phyloP scores from a whole-genome alignment of 2,113 vertebrate genomes.

The Ia io region DNA sequence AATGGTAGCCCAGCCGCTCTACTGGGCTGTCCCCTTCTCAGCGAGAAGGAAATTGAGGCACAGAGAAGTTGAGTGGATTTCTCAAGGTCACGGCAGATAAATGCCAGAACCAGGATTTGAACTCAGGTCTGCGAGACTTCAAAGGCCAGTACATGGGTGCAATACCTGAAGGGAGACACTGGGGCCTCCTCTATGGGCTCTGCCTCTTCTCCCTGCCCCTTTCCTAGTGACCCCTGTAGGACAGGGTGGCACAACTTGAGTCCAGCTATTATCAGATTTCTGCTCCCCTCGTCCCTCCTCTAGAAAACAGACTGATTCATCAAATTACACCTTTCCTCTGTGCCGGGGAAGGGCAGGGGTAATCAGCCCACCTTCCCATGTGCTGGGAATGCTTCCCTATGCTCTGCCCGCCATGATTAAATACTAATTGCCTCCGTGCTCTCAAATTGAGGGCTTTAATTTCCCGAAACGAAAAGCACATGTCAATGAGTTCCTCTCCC shows the following conservation, averaged over 20 bases:
- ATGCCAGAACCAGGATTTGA: neutral
- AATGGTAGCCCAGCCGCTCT: neutral
- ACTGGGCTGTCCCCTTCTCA: neutral
- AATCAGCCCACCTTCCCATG: constrained; percentile 64
- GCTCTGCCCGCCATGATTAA: constrained; percentile 81
- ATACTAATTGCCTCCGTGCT: constrained; percentile 77
- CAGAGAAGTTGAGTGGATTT: neutral
- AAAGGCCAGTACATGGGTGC: neutral
- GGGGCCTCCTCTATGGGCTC: too few relatives aligned
- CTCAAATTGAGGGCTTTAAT: constrained; percentile 82
- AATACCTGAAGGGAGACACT: neutral
- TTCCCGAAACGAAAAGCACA: constrained; percentile 76
- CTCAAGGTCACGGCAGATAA: neutral
- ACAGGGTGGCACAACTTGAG: constrained; percentile 58
- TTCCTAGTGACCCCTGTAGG: neutral
- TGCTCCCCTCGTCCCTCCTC: constrained; percentile 49
- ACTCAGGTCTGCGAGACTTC: neutral
- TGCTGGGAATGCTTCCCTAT: neutral
- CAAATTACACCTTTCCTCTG: constrained; percentile 80
- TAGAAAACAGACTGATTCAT: constrained; percentile 78
- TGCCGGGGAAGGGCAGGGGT: constrained; percentile 56
- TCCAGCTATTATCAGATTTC: constrained; percentile 72
- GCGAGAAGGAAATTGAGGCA: neutral
- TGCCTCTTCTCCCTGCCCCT: neutral
- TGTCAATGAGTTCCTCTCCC: constrained; percentile 76